These are phyloP conservation scores for Eupithecia centaureata DNA, from an alignment of 2,888 invertebrate species.

Conservation along the genomic window DNA sequence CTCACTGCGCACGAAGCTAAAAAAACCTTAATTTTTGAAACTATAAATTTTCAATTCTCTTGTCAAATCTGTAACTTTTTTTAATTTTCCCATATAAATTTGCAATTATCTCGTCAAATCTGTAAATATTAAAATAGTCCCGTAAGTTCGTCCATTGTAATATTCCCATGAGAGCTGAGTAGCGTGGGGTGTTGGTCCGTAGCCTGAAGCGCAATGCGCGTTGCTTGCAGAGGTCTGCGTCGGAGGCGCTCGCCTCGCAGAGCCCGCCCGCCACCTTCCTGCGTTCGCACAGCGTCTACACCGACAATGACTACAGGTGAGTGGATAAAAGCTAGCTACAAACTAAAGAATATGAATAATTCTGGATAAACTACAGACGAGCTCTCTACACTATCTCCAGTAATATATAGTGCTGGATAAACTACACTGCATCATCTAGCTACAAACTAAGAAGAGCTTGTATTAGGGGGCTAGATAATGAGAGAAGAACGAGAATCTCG, in stretches of 20 bases:
- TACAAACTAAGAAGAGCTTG: no score
- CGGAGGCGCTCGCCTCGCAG: conserved; percentile 74
- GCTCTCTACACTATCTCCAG: no score
- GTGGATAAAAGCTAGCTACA: not conserved
- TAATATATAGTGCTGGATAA: no score
- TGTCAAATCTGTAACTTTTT: not conserved
- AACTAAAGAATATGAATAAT: no score
- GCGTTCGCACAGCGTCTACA: conserved; percentile 43
- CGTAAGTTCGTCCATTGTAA: not conserved
- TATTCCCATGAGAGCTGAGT: not conserved
- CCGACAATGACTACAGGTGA: conserved; percentile 39
- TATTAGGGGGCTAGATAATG: no score
- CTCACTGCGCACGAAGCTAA: not conserved
- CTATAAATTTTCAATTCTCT: not conserved
- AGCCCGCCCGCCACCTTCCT: conserved; percentile 65
- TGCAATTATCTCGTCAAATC: not conserved
- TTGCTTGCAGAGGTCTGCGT: conserved; percentile 73
- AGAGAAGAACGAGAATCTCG: no score
- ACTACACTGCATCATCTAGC: no score
- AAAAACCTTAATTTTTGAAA: no score
- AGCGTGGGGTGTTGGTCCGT: not conserved
- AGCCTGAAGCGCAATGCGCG: not conserved
- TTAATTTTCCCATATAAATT: not conserved
- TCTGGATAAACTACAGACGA: no score
- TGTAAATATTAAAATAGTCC: not conserved